Evolutionary conservation across 2,888 invertebrate genomes (phyloP), one percentile per base, ranked within the genome.

Genomic region (Dryococelus australis): DNA sequence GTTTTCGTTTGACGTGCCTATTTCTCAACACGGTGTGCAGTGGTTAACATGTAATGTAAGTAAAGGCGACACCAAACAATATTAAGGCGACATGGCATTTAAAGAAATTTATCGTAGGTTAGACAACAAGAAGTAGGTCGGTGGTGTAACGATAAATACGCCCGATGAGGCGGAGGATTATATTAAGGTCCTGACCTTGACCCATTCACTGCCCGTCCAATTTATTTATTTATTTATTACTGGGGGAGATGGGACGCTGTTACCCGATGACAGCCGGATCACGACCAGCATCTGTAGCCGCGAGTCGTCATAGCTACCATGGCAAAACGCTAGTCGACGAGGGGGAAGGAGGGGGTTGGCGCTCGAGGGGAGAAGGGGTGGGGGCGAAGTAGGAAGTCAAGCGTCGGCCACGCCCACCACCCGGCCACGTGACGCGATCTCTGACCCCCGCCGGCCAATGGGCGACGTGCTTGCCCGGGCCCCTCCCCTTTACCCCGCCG

Each of bases 321-420:
- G 43, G 65, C 65, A 65, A 65, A 65, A 65, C 16, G 65, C 65
- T 65, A 8, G 2, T 3, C 4, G 35, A 4, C 35, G 35, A 35
- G 35, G 35, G 4, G 35, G 2, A 35, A 20, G n/a, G 65, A 20
- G 65, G 16, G 47, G 47, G 47, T 28, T 35, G 83, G 20, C 24
- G 24, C 16, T 24, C 35, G 35, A n/a, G 65, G 83, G 83, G 43
- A 9, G 28, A 3, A 20, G 28, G 20, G 35, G 35, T 13, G 83
- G 83, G 43, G 10, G 83, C 27, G 83, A 27, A 43, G 83, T 35
- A 43, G 20, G 83, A 43, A 83, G 83, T 83, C 83, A 83, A 28
- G 83, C 83, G 83, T 83, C 83, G 83, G 83, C 83, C 83, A 83
- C 83, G 83, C 83, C 83, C 83, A 83, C 83, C 83, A 83, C 83